These are phyloP conservation scores for Thysanoteuthis rhombus DNA, from an alignment of 2,888 invertebrate genomes.

Conservation along the genomic window DNA sequence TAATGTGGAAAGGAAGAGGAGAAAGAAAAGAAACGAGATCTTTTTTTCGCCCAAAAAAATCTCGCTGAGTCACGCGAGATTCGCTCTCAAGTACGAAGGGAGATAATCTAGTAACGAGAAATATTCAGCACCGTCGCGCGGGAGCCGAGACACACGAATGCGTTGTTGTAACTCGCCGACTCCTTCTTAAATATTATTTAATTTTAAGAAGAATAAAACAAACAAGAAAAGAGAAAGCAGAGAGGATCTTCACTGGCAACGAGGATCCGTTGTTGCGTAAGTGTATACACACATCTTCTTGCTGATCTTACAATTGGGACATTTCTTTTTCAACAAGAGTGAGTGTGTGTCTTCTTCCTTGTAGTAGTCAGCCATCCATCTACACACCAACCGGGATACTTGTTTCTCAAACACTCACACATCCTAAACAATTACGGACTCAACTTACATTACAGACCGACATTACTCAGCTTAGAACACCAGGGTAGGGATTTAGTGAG, in stretches of 20 bases:
- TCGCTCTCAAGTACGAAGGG: slow-evolving; percentile 24
- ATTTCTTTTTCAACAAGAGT: background rate
- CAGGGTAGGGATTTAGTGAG: background rate
- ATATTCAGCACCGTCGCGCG: slow-evolving; percentile 22
- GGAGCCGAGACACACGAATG: slow-evolving; percentile 12
- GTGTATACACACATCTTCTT: slow-evolving; percentile 1
- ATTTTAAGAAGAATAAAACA: background rate
- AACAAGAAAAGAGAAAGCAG: background rate
- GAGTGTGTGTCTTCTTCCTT: background rate
- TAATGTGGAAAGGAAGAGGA: background rate
- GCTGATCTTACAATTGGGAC: background rate
- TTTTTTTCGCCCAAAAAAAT: background rate
- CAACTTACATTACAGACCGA: background rate
- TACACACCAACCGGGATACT: background rate
- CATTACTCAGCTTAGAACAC: background rate
- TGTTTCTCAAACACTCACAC: background rate
- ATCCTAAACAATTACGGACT: background rate
- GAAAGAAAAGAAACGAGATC: background rate
- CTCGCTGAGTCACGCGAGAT: slow-evolving; percentile 20
- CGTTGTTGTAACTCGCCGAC: background rate
- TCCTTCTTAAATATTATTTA: background rate
- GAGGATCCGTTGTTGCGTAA: background rate
- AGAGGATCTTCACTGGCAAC: background rate
- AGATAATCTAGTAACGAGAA: slow-evolving; percentile 1
- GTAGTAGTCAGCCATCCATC: slow-evolving; percentile 1